Evolutionary conservation across 2,888 invertebrate genomes (phyloP).

Genomic region (Nysson spinosus): DNA sequence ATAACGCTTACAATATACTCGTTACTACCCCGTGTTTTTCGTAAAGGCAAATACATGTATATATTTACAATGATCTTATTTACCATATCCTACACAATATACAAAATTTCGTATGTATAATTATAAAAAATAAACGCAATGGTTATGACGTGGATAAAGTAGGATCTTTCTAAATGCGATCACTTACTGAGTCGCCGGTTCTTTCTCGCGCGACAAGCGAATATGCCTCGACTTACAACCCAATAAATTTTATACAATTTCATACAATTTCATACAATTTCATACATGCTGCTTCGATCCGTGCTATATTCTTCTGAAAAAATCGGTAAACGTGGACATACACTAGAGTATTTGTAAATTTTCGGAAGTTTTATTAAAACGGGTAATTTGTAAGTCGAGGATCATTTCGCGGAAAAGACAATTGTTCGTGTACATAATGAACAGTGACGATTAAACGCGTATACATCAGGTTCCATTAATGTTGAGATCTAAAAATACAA

Average conservation of each 20-base stretch:
- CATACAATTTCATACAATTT: too few species aligned
- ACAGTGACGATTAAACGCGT: constrained; percentile 30
- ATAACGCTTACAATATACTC: constrained; percentile 36
- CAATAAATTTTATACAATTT: too few species aligned
- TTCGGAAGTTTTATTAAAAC: too few species aligned
- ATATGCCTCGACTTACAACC: too few species aligned
- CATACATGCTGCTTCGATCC: too few species aligned
- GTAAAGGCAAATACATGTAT: constrained; percentile 31
- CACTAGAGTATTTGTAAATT: too few species aligned
- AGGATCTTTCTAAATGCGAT: constrained; percentile 50
- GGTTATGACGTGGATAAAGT: constrained; percentile 53
- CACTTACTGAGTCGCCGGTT: too few species aligned
- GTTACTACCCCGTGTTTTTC: constrained; percentile 34
- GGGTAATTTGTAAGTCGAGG: too few species aligned
- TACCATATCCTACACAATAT: constrained; percentile 54
- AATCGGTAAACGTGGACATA: too few species aligned
- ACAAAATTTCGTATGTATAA: constrained; percentile 57
- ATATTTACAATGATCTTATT: constrained; percentile 54
- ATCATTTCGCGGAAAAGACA: too few species aligned
- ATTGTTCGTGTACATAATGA: constrained; percentile 44
- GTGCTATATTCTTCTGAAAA: too few species aligned
- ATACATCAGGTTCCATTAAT: neutral
- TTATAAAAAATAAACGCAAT: constrained; percentile 64
- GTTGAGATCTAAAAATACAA: constrained; percentile 56
- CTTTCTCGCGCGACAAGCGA: too few species aligned